Conservation (phyloP, 2,888 invertebrate genomes). For the Phlogophora meticulosa region DNA sequence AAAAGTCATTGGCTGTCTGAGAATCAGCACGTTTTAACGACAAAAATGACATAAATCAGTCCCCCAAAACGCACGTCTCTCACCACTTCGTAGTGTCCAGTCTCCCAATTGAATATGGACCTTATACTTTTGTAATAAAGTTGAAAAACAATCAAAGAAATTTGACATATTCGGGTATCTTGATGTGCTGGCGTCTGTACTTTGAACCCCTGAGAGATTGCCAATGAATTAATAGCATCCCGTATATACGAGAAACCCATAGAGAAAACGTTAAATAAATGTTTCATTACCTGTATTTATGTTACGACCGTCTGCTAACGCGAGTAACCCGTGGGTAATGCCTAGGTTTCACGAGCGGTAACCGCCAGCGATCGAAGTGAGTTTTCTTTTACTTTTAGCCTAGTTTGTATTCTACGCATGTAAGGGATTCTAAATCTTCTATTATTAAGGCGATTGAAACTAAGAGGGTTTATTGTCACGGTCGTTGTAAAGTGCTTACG, state of each 20-base stretch:
- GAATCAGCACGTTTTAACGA: too few relatives aligned
- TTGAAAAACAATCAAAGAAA: too few relatives aligned
- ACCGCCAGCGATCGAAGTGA: conserved; percentile 6
- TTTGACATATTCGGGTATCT: too few relatives aligned
- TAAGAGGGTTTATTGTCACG: neutral
- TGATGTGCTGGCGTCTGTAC: too few relatives aligned
- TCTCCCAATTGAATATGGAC: too few relatives aligned
- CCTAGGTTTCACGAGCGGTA: conserved; percentile 26
- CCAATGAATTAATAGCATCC: too few relatives aligned
- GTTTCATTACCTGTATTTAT: conserved; percentile 50
- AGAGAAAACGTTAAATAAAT: conserved; percentile 33
- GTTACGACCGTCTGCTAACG: conserved; percentile 24
- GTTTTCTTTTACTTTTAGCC: neutral
- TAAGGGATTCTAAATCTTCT: neutral
- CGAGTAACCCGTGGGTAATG: conserved; percentile 9
- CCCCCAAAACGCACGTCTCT: too few relatives aligned
- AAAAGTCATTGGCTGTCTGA: too few relatives aligned
- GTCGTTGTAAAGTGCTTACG: neutral
- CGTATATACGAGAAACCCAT: neutral
- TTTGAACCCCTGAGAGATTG: too few relatives aligned
- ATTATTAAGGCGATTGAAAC: neutral
- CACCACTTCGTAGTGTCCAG: too few relatives aligned
- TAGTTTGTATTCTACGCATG: neutral
- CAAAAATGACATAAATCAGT: too few relatives aligned
- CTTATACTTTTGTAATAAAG: too few relatives aligned